Evolutionary conservation across 2,113 vertebrate genomes (phyloP).

Genomic region (Cebidichthys violaceus): DNA sequence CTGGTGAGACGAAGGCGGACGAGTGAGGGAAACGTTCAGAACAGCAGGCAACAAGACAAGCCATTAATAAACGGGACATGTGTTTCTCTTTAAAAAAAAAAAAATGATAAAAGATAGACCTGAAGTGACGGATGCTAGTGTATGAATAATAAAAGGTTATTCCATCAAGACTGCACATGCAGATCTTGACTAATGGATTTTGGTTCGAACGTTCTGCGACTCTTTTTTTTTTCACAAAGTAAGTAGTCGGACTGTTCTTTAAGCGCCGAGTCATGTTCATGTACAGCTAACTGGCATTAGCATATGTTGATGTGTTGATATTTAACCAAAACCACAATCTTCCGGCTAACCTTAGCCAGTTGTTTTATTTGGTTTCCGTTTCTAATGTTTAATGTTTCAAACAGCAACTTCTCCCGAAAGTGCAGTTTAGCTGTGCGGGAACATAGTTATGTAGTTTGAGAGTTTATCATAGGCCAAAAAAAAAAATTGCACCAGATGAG

Average conservation of each 20-base stretch:
- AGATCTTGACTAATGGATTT: neutral
- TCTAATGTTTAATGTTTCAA: neutral
- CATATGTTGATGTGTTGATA: no score
- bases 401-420: neutral
- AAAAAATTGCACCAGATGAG: neutral
- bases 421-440: neutral
- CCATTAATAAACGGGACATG: slow-evolving; percentile 9
- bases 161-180: neutral
- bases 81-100: neutral
- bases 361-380: neutral
- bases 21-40: no score
- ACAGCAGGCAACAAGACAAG: neutral
- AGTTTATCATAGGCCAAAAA: neutral
- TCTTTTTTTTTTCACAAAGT: no score
- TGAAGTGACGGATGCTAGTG: neutral
- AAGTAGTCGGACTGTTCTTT: neutral
- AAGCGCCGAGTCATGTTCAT: no score
- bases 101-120: neutral
- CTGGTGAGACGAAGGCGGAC: no score
- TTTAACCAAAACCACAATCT: no score
- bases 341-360: no score
- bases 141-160: slow-evolving; percentile 26
- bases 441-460: no score
- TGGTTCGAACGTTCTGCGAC: neutral
- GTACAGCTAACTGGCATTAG: no score